These are phyloP conservation scores for Onychomys leucogaster DNA, from an alignment of 2,797 vertebrate genomes.

Conservation along the genomic window DNA sequence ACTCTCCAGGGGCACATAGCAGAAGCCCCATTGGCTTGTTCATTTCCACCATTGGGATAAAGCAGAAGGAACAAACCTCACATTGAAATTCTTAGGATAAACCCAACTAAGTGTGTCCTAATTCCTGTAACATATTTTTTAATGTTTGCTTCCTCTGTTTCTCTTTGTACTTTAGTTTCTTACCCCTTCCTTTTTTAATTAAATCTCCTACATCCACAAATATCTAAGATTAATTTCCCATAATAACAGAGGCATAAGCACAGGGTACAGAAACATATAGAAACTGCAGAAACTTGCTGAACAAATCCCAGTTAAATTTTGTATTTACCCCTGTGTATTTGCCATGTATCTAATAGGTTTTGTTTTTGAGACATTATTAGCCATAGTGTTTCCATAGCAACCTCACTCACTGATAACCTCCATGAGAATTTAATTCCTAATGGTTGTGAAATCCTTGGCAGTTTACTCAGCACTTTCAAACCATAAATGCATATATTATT, in stretches of 20 bases:
- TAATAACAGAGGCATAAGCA: not conserved
- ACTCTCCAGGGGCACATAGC: conserved; percentile 33
- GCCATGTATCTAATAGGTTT: not conserved
- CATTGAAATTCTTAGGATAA: conserved; percentile 69
- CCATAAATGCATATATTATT: conserved; percentile 48
- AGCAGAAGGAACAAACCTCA: conserved; percentile 53
- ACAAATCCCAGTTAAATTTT: not conserved
- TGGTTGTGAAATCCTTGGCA: conserved; percentile 45
- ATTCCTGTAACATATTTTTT: conserved; percentile 58
- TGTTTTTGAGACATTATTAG: conserved; percentile 20
- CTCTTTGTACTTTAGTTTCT: not conserved
- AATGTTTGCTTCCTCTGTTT: conserved; percentile 55
- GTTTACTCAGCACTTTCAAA: conserved; percentile 55
- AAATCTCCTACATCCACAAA: conserved; percentile 6
- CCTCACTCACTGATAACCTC: conserved; percentile 62
- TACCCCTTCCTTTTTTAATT: not conserved
- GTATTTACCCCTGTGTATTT: conserved; percentile 36
- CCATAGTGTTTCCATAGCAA: conserved; percentile 72
- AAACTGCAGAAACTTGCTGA: conserved; percentile 3
- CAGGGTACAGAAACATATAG: not conserved
- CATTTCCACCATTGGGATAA: conserved; percentile 54
- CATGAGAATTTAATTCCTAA: conserved; percentile 72
- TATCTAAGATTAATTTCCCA: conserved; percentile 28
- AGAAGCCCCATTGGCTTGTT: conserved; percentile 60
- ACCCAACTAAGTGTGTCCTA: conserved; percentile 27